Base-by-base conservation (phyloP, 2,797 vertebrate genomes). In the Lagorchestes hirsutus region DNA sequence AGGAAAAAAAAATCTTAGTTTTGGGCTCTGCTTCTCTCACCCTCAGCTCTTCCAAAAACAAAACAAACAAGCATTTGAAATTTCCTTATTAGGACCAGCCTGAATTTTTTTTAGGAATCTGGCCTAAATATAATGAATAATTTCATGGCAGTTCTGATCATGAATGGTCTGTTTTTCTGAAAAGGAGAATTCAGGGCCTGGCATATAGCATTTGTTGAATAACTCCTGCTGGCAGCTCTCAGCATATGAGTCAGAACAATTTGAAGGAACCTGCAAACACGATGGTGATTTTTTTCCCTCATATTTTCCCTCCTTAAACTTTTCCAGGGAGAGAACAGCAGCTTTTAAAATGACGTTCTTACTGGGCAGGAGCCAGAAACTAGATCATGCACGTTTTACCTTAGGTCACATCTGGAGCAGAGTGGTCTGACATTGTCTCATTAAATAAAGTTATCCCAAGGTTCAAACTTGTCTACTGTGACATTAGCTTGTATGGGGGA, bases 161-260 rank as follows among this genome's bases (percentile, higher is more conserved):
- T 14, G 11, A 11, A 74, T 67, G 46, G 55, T 87, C 54, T 90
- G n/a, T 55, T 46, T 40, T 40, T 55, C 58, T 40, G 6, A 59
- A 87, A 92, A 94, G 54, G 28, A 92, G 13, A 22, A 0, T 93
- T 96, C 94, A 54, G 16, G 54, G 94, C 92, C 54, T 96, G 95
- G 95, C 58, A 58, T 56, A 58, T 52, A 93, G 16, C 59, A 34
- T 95, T 96, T 91, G 55, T 91, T 91, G 31, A 95, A 24, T 62
- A 95, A n/a, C 82, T 28, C 40, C 50, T 87, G 40, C 55, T 90
- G 92, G 52, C 46, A 50, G 82, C 91, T 54, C 67, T 40, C 0
- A 14, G 54, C 28, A 6, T 57, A 93, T 11, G 90, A 87, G 56
- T 95, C n/a, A 87, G 87, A 95, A 92, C 91, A 90, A 92, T 95